Base-by-base conservation (phyloP, 2,888 invertebrate species). In the Caenorhabditis japonica region DNA sequence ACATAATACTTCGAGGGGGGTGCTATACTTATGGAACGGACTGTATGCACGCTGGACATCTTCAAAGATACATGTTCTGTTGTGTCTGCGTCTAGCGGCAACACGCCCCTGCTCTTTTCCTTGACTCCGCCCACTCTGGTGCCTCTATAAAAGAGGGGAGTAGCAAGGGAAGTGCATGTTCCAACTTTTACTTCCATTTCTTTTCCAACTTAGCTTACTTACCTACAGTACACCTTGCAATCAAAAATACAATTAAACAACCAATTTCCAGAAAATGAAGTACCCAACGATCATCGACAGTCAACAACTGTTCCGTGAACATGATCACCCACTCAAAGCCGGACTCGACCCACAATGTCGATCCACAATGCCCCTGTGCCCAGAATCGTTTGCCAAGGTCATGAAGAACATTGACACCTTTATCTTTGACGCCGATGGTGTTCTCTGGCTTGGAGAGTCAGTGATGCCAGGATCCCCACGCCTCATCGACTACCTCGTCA, bases 371-470 rank as follows among this genome's bases (percentile, higher is more conserved):
- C 70, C 61, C 25, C 52, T 78, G 0, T 56, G 55, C 36, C 41
- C 78, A 2, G 66, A 73, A 8, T 43, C 53, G n/a, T 81, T 83
- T 55, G 44, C 52, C 15, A 60, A 68, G 15, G 52, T 84, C 15
- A 53, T 84, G 64, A 69, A 78, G 43, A 62, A 60, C 46, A 80
- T 86, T 51, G 84, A 85, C 70, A 85, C 86, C 21, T 86, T 86
- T 79, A 83, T 86, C 62, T 86, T 86, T 53, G 86, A 86, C 59
- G 85, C 84, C 41, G 86, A 86, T 69, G 86, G 84, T 39, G 85
- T 85, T 3, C 79, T 85, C 17, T 85, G 85, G 85, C 75, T 86
- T 4, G 85, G 84, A 12, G 83, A 84, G 51, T 76, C 76, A 23
- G 79, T 77, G 41, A 83, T 85, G 61, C 76, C 77, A 27, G 85